phyloP scores from a whole-genome alignment of 2,888 invertebrate genomes.

The Deilephila porcellus region DNA sequence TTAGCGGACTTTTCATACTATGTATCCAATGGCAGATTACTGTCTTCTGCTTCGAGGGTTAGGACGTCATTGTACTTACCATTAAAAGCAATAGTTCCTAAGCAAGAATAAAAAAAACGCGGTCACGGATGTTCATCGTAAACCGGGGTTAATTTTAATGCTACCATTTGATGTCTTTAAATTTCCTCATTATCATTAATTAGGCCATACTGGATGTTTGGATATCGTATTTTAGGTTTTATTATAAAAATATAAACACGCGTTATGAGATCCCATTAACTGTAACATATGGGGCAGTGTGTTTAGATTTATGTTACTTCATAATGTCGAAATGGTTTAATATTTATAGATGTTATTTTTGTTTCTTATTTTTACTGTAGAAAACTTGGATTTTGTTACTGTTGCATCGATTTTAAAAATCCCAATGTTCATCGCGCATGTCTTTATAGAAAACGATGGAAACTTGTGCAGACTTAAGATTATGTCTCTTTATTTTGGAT shows the following conservation, averaged over 20 bases:
- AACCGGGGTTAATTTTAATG: constrained; percentile 41
- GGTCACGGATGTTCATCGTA: constrained; percentile 7
- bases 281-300: neutral
- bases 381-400: no score
- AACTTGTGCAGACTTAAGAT: no score
- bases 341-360: neutral
- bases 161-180: constrained; percentile 47
- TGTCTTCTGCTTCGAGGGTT: no score
- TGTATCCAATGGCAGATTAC: no score
- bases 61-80: no score
- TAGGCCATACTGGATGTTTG: constrained; percentile 44
- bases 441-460: no score
- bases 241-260: constrained; percentile 22
- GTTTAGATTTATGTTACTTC: constrained; percentile 11
- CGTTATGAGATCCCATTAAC: constrained; percentile 16
- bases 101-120: neutral
- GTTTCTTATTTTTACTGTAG: neutral
- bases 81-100: no score
- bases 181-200: constrained; percentile 54
- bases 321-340: neutral
- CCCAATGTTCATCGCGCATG: no score
- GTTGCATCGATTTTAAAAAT: no score
- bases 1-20: no score
- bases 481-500: no score
- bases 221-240: constrained; percentile 34